Evolutionary conservation across 2,113 vertebrate genomes (phyloP), one percentile per base, ranked within the genome.

Genomic region (Brachirus orientalis): DNA sequence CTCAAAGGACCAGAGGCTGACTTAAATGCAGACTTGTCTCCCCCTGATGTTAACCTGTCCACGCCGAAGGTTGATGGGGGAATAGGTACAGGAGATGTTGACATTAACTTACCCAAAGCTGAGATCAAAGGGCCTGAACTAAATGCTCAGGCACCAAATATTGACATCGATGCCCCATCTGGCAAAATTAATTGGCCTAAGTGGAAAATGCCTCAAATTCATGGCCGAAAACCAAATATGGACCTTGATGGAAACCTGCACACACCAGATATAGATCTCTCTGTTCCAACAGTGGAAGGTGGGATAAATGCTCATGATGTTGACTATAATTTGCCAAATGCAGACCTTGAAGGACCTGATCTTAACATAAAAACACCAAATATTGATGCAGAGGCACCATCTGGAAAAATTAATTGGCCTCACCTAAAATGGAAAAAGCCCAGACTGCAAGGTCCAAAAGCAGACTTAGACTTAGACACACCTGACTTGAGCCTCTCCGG

Each of bases 391-490:
- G 69, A 89, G 47, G n/a, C 47, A 2, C 80, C 70, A 65, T 78
- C 80, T 58, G 71, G 78, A 40, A 90, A 89, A 67, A 17, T 90
- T 7, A 84, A 84, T 22, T 79, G 88, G 86, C 77, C 87, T 51
- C 80, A 91, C 55, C 6, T 67, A 16, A 89, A 80, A 13, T 47
- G 80, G 75, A 88, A 88, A 12, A 81, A 82, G 54, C 63, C 79
- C 9, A 82, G 81, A 57, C 1, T 88, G 7, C 48, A 80, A 55
- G 44, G 70, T 16, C 68, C 87, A 33, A 89, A 86, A 14, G 47
- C 53, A 18, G 63, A 72, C 37, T 10, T 88, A 10, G 81, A 87
- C 7, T 20, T 91, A 2, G 72, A 82, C 8, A 35, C 69, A 41
- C 72, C 85, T 40, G 18, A 78, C 44, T 2, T 86, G 17, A 54